A percentile compares a stretch with the other conserved stretches of the same genome.
Conservation (phyloP, 2,797 vertebrate species). For the Helostoma temminkii region DNA sequence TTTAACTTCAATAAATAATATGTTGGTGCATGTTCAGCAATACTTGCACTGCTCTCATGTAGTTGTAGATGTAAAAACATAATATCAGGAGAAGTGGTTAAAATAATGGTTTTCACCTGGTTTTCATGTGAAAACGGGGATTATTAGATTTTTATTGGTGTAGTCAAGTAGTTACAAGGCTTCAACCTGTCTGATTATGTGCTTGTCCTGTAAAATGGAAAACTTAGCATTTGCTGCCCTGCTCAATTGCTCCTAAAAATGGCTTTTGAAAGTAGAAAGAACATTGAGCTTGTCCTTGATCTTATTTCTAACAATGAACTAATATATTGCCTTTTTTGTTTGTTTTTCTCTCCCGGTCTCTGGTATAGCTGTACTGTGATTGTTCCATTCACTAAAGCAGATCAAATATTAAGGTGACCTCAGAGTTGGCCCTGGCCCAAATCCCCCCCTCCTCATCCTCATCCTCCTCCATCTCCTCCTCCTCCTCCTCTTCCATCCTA, state of each 20-base stretch:
- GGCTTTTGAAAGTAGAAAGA: neutral
- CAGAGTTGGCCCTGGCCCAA: slow-evolving; percentile 57
- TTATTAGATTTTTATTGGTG: no score
- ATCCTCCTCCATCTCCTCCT: slow-evolving; percentile 17
- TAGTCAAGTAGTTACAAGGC: no score
- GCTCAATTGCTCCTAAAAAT: neutral
- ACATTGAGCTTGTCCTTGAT: neutral
- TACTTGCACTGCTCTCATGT: no score
- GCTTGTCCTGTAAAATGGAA: neutral
- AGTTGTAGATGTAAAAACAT: no score
- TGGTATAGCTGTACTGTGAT: slow-evolving; percentile 24
- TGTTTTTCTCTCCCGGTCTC: slow-evolving; percentile 13
- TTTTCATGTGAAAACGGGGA: no score
- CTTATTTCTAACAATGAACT: neutral
- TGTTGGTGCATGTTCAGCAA: neutral
- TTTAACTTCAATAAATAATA: no score
- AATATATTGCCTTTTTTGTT: neutral
- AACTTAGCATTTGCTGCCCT: slow-evolving; percentile 1
- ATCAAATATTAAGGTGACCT: slow-evolving; percentile 82
- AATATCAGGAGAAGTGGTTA: no score
- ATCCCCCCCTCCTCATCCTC: no score
- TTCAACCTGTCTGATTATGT: no score
- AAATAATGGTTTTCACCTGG: no score
- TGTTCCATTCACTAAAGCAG: slow-evolving; percentile 61
- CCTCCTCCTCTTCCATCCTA: slow-evolving; percentile 28